Conservation (phyloP, 2,888 invertebrate species). For the Mythimna loreyi region DNA sequence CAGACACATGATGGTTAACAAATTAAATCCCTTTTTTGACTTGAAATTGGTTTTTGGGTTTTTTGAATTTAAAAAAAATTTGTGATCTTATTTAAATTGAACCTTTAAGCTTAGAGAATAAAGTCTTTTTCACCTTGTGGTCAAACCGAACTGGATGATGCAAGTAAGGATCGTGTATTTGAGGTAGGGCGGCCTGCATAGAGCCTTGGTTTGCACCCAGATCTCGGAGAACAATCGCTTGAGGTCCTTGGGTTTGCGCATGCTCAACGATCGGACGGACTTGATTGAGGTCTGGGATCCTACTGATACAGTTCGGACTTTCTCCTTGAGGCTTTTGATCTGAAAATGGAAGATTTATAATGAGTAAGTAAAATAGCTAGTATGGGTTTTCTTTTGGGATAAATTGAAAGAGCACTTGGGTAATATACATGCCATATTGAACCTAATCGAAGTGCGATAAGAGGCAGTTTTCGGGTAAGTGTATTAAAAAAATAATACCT, state of each 20-base stretch:
- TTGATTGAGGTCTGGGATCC: constrained; percentile 92
- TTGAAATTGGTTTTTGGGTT: too few species aligned
- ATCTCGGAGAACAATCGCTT: constrained; percentile 93
- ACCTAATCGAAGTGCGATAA: too few species aligned
- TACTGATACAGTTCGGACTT: constrained; percentile 92
- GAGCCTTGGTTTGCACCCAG: constrained; percentile 94
- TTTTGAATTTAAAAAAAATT: too few species aligned
- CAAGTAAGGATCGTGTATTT: constrained; percentile 94
- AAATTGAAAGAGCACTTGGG: too few species aligned
- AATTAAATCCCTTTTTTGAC: too few species aligned
- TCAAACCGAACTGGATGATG: constrained; percentile 95
- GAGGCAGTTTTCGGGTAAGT: too few species aligned
- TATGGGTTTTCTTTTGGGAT: too few species aligned
- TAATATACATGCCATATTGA: too few species aligned
- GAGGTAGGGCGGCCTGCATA: constrained; percentile 94
- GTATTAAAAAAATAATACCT: too few species aligned
- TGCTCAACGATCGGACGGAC: constrained; percentile 92
- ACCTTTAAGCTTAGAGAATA: not conserved
- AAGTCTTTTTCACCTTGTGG: constrained; percentile 91
- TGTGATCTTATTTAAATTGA: not conserved
- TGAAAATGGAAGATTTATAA: constrained; percentile 67
- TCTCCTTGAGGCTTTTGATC: constrained; percentile 94
- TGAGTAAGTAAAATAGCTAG: constrained; percentile 15
- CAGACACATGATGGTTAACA: too few species aligned
- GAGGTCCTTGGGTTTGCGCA: constrained; percentile 94